Evolutionary conservation across 2,797 vertebrate genomes (phyloP), one percentile per base, ranked within the genome.

Genomic region (Lates japonicus): DNA sequence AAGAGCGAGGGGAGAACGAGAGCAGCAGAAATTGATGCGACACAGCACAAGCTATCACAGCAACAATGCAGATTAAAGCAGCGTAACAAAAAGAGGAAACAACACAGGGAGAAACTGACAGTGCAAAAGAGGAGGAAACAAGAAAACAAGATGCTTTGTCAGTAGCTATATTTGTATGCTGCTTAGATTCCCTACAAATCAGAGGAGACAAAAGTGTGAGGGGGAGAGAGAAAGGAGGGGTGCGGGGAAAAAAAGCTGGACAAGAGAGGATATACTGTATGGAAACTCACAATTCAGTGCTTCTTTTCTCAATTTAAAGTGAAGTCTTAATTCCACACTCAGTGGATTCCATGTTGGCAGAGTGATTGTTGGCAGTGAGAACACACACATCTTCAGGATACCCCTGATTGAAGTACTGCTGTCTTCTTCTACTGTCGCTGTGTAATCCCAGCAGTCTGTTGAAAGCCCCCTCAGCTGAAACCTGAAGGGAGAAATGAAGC

Each of bases 391-490:
- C 55, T 64, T 61, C 65, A 68, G 75, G 76, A 83, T 12, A 69
- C 70, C 65, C 69, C 51, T 85, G 83, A 85, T 84, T 86, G 82
- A 87, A 76, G 70, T 66, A 82, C 41, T 58, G 69, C 83, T 60
- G 66, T 71, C 75, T 80, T 70, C 76, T 65, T 54, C 67, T 70
- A 13, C 70, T 80, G 74, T 84, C 49, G 9, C 69, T 2, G 2
- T 64, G 66, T 84, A 90, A 89, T 91, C 88, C 90, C 74, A 41
- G 70, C 73, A 71, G 63, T 77, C 81, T 83, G 52, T 33, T 81
- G 64, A 77, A 83, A 60, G 70, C 61, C 55, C 55, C 29, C 35
- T 87, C 81, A 77, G n/a, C 33, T 71, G 51, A 82, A 80, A 76
- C 72, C 81, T 63, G 48, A 70, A 33, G 81, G 70, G 77, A 84